phyloP scores from a whole-genome alignment of 1,140 invertebrate species.

The Hylaeus anthracinus region DNA sequence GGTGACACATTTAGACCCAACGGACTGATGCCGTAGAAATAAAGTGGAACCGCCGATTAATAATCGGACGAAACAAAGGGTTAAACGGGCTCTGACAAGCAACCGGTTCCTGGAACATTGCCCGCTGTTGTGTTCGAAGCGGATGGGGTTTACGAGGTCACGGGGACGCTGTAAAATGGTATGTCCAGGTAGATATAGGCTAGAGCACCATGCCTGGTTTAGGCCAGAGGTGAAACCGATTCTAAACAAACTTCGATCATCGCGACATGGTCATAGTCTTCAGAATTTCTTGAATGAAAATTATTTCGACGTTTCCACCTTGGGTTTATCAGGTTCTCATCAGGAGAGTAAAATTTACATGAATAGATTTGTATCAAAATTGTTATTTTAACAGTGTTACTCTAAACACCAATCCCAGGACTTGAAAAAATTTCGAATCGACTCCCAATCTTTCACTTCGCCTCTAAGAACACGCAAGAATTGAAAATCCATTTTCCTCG shows the following conservation, averaged over 20 bases:
- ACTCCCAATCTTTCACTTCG: neutral
- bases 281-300: too few relatives aligned
- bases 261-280: too few relatives aligned
- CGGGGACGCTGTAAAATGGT: slow-evolving; percentile 18
- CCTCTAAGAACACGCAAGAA: neutral
- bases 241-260: too few relatives aligned
- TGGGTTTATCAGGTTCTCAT: too few relatives aligned
- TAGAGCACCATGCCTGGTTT: too few relatives aligned
- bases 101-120: slow-evolving; percentile 27
- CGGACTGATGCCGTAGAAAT: neutral
- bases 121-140: neutral
- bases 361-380: too few relatives aligned
- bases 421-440: too few relatives aligned
- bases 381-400: too few relatives aligned
- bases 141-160: slow-evolving; percentile 20
- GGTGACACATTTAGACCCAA: neutral
- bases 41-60: slow-evolving; percentile 10
- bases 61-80: slow-evolving; percentile 20
- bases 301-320: too few relatives aligned
- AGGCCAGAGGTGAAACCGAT: too few relatives aligned
- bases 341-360: too few relatives aligned
- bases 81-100: slow-evolving; percentile 12
- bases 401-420: too few relatives aligned
- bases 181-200: neutral
- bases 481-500: neutral